Percentiles rank a stretch among this genome's conserved stretches.
phyloP scores from a whole-genome alignment of 1,140 invertebrate genomes.

The Tachypleus tridentatus region DNA sequence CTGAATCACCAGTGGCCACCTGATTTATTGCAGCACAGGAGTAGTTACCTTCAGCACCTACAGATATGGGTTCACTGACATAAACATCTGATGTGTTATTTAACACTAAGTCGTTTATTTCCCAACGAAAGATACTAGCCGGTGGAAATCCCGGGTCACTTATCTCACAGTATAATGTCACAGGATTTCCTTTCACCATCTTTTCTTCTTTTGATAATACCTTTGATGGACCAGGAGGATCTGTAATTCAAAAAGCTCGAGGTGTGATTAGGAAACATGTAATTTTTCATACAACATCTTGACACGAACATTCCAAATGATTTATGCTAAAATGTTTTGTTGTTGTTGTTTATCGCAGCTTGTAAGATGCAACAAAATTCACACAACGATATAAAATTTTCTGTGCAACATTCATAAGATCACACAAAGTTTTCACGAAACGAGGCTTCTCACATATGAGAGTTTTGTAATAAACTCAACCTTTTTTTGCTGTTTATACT shows the following conservation, averaged over 20 bases:
- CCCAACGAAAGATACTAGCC: constrained; percentile 34
- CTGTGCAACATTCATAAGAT: too few species aligned
- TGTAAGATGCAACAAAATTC: too few species aligned
- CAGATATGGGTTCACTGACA: neutral
- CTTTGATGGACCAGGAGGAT: constrained; percentile 50
- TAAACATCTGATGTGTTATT: neutral
- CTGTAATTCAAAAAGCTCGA: constrained; percentile 24
- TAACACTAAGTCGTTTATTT: constrained; percentile 5
- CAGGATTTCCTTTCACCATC: constrained; percentile 51
- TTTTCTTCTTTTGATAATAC: constrained; percentile 11
- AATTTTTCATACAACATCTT: too few species aligned
- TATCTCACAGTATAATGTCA: constrained; percentile 65
- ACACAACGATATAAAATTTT: too few species aligned
- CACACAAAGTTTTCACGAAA: too few species aligned
- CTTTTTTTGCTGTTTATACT: too few species aligned
- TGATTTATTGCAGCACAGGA: constrained; percentile 70
- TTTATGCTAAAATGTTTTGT: too few species aligned
- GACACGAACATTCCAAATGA: too few species aligned
- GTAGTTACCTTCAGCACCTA: constrained; percentile 66
- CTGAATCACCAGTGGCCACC: constrained; percentile 51
- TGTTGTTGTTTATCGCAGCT: too few species aligned
- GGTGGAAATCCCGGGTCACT: constrained; percentile 64
- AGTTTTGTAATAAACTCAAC: too few species aligned
- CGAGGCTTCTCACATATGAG: too few species aligned
- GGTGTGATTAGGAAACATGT: too few species aligned